A percentile compares a stretch with the other conserved stretches of the same genome.
phyloP scores from a whole-genome alignment of 2,888 invertebrate species.

The Xylota segnis region DNA sequence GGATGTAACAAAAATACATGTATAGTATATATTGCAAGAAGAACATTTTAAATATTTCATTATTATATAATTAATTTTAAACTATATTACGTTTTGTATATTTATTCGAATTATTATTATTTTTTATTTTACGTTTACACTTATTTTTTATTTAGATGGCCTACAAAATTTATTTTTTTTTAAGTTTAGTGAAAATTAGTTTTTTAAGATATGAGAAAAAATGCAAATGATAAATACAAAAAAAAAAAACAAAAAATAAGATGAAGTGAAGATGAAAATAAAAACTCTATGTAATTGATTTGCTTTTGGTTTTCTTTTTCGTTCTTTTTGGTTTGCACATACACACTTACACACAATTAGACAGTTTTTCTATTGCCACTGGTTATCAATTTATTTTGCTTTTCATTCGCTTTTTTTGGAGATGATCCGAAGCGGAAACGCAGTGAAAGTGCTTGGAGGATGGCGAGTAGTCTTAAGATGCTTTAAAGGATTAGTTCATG shows the following conservation, averaged over 20 bases:
- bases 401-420: neutral
- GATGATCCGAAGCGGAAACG: neutral
- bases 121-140: constrained; percentile 48
- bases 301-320: constrained; percentile 42
- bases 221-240: constrained; percentile 23
- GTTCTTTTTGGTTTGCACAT: neutral
- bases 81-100: constrained; percentile 61
- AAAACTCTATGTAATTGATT: constrained; percentile 67
- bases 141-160: constrained; percentile 55
- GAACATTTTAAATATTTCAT: constrained; percentile 45
- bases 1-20: constrained; percentile 34
- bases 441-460: neutral
- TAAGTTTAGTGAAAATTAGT: constrained; percentile 61
- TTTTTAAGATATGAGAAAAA: constrained; percentile 54
- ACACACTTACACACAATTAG: neutral
- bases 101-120: constrained; percentile 53
- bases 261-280: constrained; percentile 53
- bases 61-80: constrained; percentile 37
- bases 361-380: constrained; percentile 3
- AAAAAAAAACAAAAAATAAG: constrained; percentile 12
- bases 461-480: neutral
- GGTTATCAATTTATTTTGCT: neutral
- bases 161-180: constrained; percentile 57
- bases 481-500: too few species aligned
- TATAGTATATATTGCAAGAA: constrained; percentile 47